Evolutionary conservation across 2,797 vertebrate species (phyloP).

Genomic region (Amniataba percoides): DNA sequence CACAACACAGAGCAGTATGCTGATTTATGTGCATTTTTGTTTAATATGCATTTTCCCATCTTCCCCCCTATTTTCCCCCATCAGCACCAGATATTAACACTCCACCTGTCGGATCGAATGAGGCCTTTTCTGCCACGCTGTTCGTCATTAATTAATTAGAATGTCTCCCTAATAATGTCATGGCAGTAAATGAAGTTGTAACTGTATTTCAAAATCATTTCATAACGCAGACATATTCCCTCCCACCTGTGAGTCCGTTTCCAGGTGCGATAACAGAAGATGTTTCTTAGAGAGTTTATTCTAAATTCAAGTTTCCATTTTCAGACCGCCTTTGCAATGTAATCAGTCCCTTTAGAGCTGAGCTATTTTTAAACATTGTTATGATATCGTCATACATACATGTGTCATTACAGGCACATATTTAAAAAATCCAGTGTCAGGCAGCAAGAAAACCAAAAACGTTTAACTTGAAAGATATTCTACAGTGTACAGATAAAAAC

Average conservation of each 20-base stretch:
- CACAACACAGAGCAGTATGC: neutral
- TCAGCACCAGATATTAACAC: slow-evolving; percentile 12
- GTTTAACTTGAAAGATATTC: neutral
- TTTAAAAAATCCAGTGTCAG: neutral
- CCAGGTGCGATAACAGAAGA: neutral
- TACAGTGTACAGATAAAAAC: neutral
- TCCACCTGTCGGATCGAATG: slow-evolving; percentile 57
- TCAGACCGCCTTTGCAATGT: neutral
- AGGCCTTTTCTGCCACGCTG: slow-evolving; percentile 27
- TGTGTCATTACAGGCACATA: neutral
- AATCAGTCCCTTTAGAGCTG: neutral
- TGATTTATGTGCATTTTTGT: slow-evolving; percentile 23
- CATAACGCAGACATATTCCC: neutral
- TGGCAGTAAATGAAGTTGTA: slow-evolving; percentile 64
- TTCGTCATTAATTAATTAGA: slow-evolving; percentile 63
- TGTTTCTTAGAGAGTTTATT: neutral
- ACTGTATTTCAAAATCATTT: slow-evolving; percentile 37
- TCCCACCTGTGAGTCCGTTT: neutral
- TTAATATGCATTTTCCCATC: slow-evolving; percentile 12
- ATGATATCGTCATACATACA: neutral
- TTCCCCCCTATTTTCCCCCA: neutral
- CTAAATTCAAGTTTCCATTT: neutral
- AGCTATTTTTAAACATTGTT: too few species aligned
- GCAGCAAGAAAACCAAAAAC: neutral
- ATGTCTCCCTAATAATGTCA: slow-evolving; percentile 60